A percentile compares a stretch with the other conserved stretches of the same genome.
These are phyloP conservation scores for Lates japonicus DNA, from an alignment of 2,797 vertebrate species.

Conservation along the genomic window DNA sequence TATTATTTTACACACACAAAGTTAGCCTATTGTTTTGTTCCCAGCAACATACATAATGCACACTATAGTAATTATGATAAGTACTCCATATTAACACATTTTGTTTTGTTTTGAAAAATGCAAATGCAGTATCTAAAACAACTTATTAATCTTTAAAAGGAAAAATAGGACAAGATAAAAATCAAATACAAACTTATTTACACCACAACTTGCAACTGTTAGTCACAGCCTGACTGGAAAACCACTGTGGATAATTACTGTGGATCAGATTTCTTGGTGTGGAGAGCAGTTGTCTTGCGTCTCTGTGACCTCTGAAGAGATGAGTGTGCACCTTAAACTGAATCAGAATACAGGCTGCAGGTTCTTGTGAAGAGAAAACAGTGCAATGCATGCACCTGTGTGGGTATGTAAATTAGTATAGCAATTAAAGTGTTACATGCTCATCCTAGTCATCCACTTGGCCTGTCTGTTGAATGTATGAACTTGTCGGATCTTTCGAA, in stretches of 20 bases:
- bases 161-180: neutral
- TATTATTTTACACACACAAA: no score
- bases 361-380: neutral
- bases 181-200: neutral
- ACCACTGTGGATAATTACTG: conserved; percentile 43
- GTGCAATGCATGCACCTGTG: neutral
- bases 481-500: neutral
- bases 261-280: conserved; percentile 8
- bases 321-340: neutral
- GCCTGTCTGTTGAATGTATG: neutral
- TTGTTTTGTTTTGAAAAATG: neutral
- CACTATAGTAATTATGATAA: no score
- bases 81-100: no score
- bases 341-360: neutral
- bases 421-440: neutral
- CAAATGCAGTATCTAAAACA: neutral
- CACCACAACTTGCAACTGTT: conserved; percentile 5
- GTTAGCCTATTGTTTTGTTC: no score
- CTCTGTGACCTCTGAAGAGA: neutral
- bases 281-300: neutral
- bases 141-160: neutral
- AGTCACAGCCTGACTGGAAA: conserved; percentile 28
- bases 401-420: neutral
- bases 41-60: no score
- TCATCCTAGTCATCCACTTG: neutral